These are phyloP conservation scores for Diplodus puntazzo DNA, from an alignment of 2,797 vertebrate species.

Conservation along the genomic window DNA sequence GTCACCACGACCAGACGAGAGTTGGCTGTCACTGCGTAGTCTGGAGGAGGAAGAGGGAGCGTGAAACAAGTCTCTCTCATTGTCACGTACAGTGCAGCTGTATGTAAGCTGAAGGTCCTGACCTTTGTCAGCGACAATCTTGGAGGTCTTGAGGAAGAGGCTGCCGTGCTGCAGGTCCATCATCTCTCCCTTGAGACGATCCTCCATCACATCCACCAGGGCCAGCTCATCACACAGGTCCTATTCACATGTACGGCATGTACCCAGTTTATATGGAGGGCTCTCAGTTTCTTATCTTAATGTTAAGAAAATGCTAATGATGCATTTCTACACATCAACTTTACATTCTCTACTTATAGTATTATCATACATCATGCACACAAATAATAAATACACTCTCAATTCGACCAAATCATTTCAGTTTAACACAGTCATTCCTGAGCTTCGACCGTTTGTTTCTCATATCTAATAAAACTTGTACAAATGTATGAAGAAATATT, in stretches of 20 bases:
- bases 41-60: constrained; percentile 71
- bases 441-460: background rate
- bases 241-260: constrained; percentile 68
- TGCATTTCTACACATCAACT: background rate
- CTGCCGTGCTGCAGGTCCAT: constrained; percentile 97
- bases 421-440: background rate
- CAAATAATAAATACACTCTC: background rate
- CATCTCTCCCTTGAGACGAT: constrained; percentile 96
- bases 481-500: background rate
- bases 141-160: constrained; percentile 94
- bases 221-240: constrained; percentile 94
- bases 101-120: background rate
- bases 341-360: background rate
- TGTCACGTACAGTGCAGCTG: too few species aligned
- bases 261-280: background rate
- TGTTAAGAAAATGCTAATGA: background rate
- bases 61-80: background rate
- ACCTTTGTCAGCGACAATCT: constrained; percentile 96
- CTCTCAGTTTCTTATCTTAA: background rate
- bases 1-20: constrained; percentile 96
- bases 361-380: background rate
- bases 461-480: background rate
- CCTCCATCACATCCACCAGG: constrained; percentile 95
- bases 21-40: constrained; percentile 94
- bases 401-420: background rate